A percentile compares a stretch with the other conserved stretches of the same genome.
These are phyloP conservation scores for Ctenochaetus hawaiiensis DNA, from an alignment of 2,797 vertebrate genomes.

Conservation along the genomic window DNA sequence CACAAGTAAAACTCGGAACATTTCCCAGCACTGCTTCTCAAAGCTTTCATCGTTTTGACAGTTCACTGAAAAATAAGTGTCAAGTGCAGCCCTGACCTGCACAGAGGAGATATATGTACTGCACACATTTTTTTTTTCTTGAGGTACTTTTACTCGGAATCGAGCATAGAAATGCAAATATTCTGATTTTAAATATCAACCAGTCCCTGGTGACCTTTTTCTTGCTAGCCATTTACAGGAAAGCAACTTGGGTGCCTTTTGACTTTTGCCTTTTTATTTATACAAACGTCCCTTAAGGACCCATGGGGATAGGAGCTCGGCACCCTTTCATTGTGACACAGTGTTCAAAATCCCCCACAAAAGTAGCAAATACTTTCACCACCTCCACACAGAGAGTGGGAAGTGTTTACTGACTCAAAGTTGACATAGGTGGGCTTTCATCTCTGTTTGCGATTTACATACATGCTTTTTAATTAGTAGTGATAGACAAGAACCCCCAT, in stretches of 20 bases:
- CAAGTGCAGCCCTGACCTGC: neutral
- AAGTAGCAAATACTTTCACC: conserved; percentile 57
- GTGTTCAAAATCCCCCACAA: conserved; percentile 42
- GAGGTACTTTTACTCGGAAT: neutral
- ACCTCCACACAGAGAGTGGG: conserved; percentile 66
- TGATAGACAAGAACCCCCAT: conserved; percentile 17
- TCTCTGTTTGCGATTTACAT: conserved; percentile 48
- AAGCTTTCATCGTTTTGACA: neutral
- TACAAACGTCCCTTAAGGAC: conserved; percentile 26
- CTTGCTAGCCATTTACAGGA: conserved; percentile 35
- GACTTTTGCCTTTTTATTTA: conserved; percentile 33
- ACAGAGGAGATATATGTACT: neutral
- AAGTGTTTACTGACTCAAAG: conserved; percentile 59
- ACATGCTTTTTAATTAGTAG: conserved; percentile 36
- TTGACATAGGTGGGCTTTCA: conserved; percentile 60
- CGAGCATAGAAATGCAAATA: conserved; percentile 12
- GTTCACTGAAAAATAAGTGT: neutral
- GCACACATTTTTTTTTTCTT: neutral
- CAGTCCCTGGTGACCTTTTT: conserved; percentile 43
- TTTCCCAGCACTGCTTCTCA: conserved; percentile 34
- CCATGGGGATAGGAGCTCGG: conserved; percentile 13
- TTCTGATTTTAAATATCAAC: conserved; percentile 17
- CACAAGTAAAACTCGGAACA: conserved; percentile 14
- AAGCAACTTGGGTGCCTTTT: conserved; percentile 30
- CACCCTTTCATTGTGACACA: conserved; percentile 27